Conservation (phyloP, 37 sponge, comb jelly and placozoan species). For the Diacarnus erythraeanus region DNA sequence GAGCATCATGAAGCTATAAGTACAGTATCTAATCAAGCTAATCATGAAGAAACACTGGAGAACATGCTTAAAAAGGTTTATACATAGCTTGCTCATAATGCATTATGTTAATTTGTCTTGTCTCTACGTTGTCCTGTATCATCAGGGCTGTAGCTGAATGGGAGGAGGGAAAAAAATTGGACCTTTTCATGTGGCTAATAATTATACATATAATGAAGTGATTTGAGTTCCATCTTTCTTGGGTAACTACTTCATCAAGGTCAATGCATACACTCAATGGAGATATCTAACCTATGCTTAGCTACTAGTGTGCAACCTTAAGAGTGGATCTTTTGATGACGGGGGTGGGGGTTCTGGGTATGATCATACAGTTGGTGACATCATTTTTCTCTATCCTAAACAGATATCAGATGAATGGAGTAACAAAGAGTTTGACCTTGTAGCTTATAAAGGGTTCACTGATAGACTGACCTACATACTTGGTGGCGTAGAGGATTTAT, state of each 20-base stretch:
- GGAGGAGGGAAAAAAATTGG: too few relatives aligned
- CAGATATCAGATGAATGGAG: conserved; percentile 52
- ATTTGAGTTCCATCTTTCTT: too few relatives aligned
- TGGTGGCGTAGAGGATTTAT: conserved; percentile 64
- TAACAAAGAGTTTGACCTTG: conserved; percentile 50
- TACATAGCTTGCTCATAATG: too few relatives aligned
- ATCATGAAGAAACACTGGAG: conserved; percentile 59
- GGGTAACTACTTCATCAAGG: too few relatives aligned
- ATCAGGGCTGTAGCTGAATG: not conserved
- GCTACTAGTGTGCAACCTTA: too few relatives aligned
- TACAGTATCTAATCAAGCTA: conserved; percentile 60
- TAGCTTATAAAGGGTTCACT: conserved; percentile 33
- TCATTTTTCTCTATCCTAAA: not conserved
- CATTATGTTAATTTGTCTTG: not conserved
- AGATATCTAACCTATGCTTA: not conserved
- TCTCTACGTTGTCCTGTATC: not conserved
- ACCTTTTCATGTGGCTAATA: not conserved
- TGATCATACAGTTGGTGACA: too few relatives aligned
- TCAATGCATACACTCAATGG: not conserved
- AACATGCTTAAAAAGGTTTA: conserved; percentile 77
- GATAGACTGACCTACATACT: conserved; percentile 42
- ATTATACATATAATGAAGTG: too few relatives aligned
- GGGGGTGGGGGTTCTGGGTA: too few relatives aligned
- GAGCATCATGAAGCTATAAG: conserved; percentile 41
- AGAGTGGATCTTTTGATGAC: too few relatives aligned